Evolutionary conservation across 2,113 vertebrate species (phyloP), one percentile per base, ranked within the genome.

Genomic region (Dicentrarchus labrax): DNA sequence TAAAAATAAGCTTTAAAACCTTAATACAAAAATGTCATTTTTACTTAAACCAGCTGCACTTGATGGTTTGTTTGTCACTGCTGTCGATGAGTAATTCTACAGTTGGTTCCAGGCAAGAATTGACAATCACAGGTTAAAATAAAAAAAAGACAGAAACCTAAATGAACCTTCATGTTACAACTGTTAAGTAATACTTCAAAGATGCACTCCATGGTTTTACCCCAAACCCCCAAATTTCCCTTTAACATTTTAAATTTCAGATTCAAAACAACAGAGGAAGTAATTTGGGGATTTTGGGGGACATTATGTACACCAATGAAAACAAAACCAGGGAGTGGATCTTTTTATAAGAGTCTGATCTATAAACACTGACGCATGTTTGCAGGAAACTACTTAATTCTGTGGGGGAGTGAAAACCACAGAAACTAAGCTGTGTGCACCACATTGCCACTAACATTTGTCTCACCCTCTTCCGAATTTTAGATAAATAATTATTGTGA

Each of bases 281-380:
- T 16, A 30, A 66, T 60, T 39, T 64, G 3, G 13, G 45, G 38
- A 48, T 9, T 76, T 30, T 45, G 1, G 8, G 10, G 16, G 48
- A 41, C 2, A 2, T 4, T 21, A 15, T 15, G 0, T 10, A 24
- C n/a, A 51, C n/a, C 69, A 70, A 24, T n/a, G 30, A n/a, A 74
- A 76, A 53, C 22, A 10, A 78, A 77, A 65, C 38, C 22, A 22
- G 30, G 75, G 72, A 47, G n/a, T 83, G 38, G n/a, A 70, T 78
- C 45, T 50, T 83, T 62, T 77, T 51, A 1, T 1, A 21, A n/a
- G 16, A 67, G 51, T 64, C 2, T 65, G 61, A 69, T 83, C 7
- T 22, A n/a, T 62, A 82, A 84, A 88, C 15, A 54, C 38, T 47
- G 66, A 67, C n/a, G n/a, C 66, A 50, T 73, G 76, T 69, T 76